phyloP scores from a whole-genome alignment of 2,797 vertebrate genomes.

The Harpagifer antarcticus region DNA sequence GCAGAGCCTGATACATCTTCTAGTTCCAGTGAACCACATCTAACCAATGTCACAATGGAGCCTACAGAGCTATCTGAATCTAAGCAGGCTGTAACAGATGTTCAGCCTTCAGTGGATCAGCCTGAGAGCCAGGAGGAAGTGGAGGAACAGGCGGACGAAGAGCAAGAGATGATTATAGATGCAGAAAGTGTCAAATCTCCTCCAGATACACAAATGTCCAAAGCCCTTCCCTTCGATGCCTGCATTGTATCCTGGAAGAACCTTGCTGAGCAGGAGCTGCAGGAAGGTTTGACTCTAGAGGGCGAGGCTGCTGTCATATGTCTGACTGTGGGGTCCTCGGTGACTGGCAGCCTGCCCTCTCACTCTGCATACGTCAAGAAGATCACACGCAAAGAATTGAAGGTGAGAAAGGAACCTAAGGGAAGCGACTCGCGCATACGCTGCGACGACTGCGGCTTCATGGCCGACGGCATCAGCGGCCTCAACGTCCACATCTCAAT shows the following conservation, averaged over 20 bases:
- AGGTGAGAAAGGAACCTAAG: slow-evolving; percentile 52
- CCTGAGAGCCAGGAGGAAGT: slow-evolving; percentile 35
- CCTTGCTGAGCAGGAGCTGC: slow-evolving; percentile 77
- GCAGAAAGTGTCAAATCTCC: slow-evolving; percentile 30
- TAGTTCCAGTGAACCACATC: slow-evolving; percentile 26
- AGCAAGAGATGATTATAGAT: slow-evolving; percentile 40
- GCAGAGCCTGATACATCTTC: slow-evolving; percentile 19
- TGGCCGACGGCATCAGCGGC: slow-evolving; percentile 96
- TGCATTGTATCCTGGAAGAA: slow-evolving; percentile 92
- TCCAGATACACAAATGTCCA: slow-evolving; percentile 80
- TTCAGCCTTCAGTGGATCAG: slow-evolving; percentile 23
- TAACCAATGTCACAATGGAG: slow-evolving; percentile 12
- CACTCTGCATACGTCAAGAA: slow-evolving; percentile 56
- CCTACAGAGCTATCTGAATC: slow-evolving; percentile 20
- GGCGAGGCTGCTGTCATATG: slow-evolving; percentile 67
- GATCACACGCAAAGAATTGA: slow-evolving; percentile 61
- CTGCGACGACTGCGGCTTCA: slow-evolving; percentile 97
- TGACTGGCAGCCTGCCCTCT: slow-evolving; percentile 14
- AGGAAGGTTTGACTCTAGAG: slow-evolving; percentile 67
- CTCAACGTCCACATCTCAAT: slow-evolving; percentile 98
- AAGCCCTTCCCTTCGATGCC: slow-evolving; percentile 88
- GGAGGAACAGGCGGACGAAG: slow-evolving; percentile 6
- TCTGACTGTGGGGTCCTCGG: slow-evolving; percentile 55
- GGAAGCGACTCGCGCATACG: slow-evolving; percentile 85
- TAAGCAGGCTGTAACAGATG: slow-evolving; percentile 43